A percentile compares a stretch with the other conserved stretches of the same genome.
phyloP scores from a whole-genome alignment of 2,113 vertebrate species.

The Salvelinus alpinus region DNA sequence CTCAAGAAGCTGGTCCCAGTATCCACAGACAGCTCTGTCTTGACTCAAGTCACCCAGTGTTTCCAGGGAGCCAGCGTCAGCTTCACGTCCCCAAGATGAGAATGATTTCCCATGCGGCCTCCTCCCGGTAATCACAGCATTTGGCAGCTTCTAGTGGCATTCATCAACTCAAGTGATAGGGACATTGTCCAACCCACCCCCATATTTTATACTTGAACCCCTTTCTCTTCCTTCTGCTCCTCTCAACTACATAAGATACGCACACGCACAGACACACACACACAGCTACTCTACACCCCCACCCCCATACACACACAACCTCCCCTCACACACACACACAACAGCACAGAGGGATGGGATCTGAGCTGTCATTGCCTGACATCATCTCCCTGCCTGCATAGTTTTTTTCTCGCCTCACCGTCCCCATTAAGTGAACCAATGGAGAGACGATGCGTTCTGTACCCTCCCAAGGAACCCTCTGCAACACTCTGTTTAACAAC shows the following conservation, averaged over 20 bases:
- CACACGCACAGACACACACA: neutral
- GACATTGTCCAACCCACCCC: slow-evolving; percentile 14
- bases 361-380: neutral
- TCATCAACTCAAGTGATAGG: slow-evolving; percentile 19
- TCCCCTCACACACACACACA: neutral
- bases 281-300: too few species aligned
- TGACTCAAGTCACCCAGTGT: slow-evolving; percentile 20
- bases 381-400: neutral
- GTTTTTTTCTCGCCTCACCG: neutral
- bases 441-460: neutral
- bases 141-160: slow-evolving; percentile 16
- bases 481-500: neutral
- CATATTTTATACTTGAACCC: neutral
- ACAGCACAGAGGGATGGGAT: neutral
- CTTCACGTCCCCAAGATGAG: neutral
- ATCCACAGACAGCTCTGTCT: neutral
- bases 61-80: neutral
- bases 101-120: slow-evolving; percentile 12
- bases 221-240: neutral
- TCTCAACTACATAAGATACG: neutral
- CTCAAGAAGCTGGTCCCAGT: neutral
- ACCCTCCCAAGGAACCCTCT: neutral
- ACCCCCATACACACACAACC: too few species aligned
- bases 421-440: neutral
- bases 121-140: slow-evolving; percentile 25